Conservation (phyloP, 2,113 vertebrate genomes). For the Suncus etruscus region DNA sequence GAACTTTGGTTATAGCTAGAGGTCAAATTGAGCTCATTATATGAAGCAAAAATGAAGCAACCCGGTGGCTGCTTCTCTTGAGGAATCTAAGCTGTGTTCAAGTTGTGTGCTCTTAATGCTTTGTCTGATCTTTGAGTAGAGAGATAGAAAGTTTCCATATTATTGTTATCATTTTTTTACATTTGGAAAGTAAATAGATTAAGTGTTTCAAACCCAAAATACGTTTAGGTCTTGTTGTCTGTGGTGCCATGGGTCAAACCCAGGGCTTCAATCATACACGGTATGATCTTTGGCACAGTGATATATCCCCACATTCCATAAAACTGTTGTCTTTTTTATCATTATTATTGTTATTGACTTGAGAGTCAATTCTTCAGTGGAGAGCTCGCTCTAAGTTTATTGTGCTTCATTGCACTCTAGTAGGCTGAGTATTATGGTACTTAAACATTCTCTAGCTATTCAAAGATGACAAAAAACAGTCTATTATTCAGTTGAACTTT, state of each 20-base stretch:
- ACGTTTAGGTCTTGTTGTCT: background rate
- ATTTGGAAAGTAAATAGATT: constrained; percentile 48
- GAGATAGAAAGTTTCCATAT: constrained; percentile 39
- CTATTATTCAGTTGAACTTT: background rate
- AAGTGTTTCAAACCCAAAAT: constrained; percentile 44
- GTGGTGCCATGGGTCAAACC: too few relatives aligned
- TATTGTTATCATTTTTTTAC: constrained; percentile 41
- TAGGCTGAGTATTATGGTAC: constrained; percentile 27
- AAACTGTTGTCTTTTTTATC: too few relatives aligned
- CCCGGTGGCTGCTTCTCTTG: background rate
- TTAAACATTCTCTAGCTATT: background rate
- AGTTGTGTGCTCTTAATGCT: constrained; percentile 44
- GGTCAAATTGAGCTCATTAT: background rate
- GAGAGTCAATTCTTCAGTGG: background rate
- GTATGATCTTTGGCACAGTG: too few relatives aligned
- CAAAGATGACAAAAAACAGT: background rate
- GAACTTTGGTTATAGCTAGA: constrained; percentile 1
- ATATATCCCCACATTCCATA: too few relatives aligned
- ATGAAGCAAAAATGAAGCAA: constrained; percentile 19
- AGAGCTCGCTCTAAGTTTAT: background rate
- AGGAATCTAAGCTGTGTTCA: constrained; percentile 31
- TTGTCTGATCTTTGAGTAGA: constrained; percentile 46
- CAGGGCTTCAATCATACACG: too few relatives aligned
- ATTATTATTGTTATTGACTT: background rate
- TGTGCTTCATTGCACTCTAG: background rate